Conservation (phyloP, 2,113 vertebrate genomes). For the Austrofundulus limnaeus region DNA sequence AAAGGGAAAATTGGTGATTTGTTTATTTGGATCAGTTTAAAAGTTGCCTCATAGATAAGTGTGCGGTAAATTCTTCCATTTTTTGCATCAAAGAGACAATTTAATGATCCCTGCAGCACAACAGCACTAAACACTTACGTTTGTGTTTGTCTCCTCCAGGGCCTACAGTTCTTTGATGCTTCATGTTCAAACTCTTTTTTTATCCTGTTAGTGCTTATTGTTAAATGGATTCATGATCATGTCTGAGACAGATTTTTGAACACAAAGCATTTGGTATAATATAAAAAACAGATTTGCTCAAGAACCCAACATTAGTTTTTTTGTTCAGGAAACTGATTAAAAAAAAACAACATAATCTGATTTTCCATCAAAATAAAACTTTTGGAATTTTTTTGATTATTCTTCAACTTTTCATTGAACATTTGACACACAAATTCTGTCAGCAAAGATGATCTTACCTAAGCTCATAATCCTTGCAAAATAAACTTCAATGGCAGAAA, state of each 20-base stretch:
- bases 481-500: too few species aligned
- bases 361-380: too few species aligned
- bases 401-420: too few species aligned
- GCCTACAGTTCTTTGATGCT: slow-evolving; percentile 41
- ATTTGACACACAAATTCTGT: too few species aligned
- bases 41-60: slow-evolving; percentile 62
- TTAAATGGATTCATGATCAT: slow-evolving; percentile 16
- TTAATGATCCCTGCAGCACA: slow-evolving; percentile 49
- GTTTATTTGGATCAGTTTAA: slow-evolving; percentile 52
- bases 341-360: too few species aligned
- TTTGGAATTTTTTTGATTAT: too few species aligned
- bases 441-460: too few species aligned
- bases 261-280: too few species aligned
- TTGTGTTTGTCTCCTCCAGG: slow-evolving; percentile 37
- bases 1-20: slow-evolving; percentile 18
- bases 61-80: slow-evolving; percentile 68
- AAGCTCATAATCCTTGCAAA: too few species aligned
- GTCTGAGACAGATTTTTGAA: not conserved
- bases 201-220: slow-evolving; percentile 1
- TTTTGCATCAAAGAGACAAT: slow-evolving; percentile 39
- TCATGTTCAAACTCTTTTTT: slow-evolving; percentile 4
- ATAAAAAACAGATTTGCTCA: too few species aligned
- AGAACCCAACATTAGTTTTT: too few species aligned
- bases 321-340: too few species aligned
- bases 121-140: slow-evolving; percentile 39